A percentile compares a stretch with the other conserved stretches of the same genome.
Evolutionary conservation across 2,113 vertebrate genomes (phyloP).

Genomic region (Nibea coibor): DNA sequence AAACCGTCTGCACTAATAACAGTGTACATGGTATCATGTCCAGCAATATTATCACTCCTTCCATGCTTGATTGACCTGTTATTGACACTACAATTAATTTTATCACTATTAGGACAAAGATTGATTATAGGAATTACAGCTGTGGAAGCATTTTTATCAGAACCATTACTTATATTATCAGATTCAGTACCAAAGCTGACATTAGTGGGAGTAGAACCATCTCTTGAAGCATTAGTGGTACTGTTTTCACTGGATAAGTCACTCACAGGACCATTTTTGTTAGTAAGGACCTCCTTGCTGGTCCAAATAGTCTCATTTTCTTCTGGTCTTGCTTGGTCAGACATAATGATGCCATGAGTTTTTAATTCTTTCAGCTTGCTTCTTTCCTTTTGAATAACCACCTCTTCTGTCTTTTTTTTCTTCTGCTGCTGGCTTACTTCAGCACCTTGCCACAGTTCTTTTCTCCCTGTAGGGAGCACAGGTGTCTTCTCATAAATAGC

Average conservation of each 20-base stretch:
- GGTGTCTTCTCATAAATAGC: neutral
- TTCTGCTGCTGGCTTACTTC: neutral
- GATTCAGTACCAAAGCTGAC: neutral
- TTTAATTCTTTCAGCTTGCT: neutral
- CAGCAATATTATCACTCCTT: neutral
- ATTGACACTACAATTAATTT: neutral
- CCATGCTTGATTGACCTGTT: neutral
- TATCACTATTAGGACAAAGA: neutral
- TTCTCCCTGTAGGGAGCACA: neutral
- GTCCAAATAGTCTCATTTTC: neutral
- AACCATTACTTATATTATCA: neutral
- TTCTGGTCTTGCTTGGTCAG: neutral
- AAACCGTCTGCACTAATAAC: neutral
- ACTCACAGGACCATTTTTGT: neutral
- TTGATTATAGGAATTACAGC: neutral
- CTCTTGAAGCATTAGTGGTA: neutral
- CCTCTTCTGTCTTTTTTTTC: neutral
- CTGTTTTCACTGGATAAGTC: neutral
- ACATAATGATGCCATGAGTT: neutral
- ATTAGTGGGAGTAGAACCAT: neutral
- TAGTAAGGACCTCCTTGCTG: neutral
- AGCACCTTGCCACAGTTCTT: neutral
- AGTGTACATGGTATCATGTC: too few relatives aligned
- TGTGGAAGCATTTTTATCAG: slow-evolving; percentile 10
- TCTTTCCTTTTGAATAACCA: neutral